Percentiles rank a stretch among this genome's conserved stretches.
Evolutionary conservation across 2,888 invertebrate species (phyloP).

Genomic region (Tenthredo distinguenda): DNA sequence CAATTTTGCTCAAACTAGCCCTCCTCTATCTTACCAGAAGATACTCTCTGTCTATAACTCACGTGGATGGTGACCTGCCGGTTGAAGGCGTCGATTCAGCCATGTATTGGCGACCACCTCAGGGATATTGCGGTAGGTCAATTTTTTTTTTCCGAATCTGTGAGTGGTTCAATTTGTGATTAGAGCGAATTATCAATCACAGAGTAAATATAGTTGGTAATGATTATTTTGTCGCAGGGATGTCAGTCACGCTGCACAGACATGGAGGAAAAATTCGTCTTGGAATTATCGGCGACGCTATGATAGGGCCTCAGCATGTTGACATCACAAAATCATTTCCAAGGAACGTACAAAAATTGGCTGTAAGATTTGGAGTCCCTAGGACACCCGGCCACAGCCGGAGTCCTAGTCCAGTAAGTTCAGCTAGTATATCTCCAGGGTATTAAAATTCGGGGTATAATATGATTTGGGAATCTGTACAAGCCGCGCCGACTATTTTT

Average conservation of each 20-base stretch:
- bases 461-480: neutral
- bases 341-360: constrained; percentile 68
- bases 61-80: constrained; percentile 82
- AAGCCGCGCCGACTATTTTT: neutral
- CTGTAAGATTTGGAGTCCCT: constrained; percentile 70
- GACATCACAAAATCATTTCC: constrained; percentile 72
- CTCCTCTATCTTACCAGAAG: constrained; percentile 84
- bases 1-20: constrained; percentile 80
- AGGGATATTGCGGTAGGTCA: constrained; percentile 87
- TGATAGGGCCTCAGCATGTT: constrained; percentile 84
- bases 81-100: constrained; percentile 83
- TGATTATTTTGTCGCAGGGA: constrained; percentile 79
- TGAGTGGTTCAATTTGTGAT: neutral
- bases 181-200: no score
- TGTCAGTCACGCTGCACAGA: constrained; percentile 86
- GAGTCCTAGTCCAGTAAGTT: constrained; percentile 66
- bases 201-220: neutral
- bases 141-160: neutral
- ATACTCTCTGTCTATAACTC: constrained; percentile 84
- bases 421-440: constrained; percentile 67
- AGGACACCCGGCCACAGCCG: constrained; percentile 65
- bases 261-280: constrained; percentile 84
- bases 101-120: constrained; percentile 87
- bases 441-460: constrained; percentile 59
- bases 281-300: constrained; percentile 86